Percentiles rank a stretch among this genome's conserved stretches.
These are phyloP conservation scores for Chesias legatella DNA, from an alignment of 2,888 invertebrate species.

Conservation along the genomic window DNA sequence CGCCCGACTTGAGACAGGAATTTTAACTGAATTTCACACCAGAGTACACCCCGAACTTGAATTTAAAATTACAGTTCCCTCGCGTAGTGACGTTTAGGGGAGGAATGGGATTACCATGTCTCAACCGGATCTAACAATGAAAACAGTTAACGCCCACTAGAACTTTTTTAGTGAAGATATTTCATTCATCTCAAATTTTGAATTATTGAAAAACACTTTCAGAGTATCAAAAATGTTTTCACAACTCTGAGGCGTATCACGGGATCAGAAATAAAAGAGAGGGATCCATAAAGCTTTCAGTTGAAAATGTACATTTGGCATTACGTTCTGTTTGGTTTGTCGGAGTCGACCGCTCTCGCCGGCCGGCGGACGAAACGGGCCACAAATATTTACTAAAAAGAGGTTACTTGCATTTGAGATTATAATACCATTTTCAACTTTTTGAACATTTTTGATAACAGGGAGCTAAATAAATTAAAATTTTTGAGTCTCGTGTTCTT, in stretches of 20 bases:
- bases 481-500: too few relatives aligned
- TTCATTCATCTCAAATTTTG: neutral
- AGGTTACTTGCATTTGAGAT: constrained; percentile 3
- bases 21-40: constrained; percentile 50
- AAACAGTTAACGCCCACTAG: neutral
- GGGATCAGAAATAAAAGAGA: constrained; percentile 26
- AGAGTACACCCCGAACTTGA: constrained; percentile 30
- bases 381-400: constrained; percentile 17
- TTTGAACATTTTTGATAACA: too few relatives aligned
- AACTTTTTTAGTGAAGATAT: too few relatives aligned
- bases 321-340: constrained; percentile 41
- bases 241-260: constrained; percentile 7
- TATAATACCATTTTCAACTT: too few relatives aligned
- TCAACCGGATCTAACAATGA: constrained; percentile 1
- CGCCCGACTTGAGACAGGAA: constrained; percentile 39
- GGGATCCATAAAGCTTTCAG: constrained; percentile 29
- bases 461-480: too few relatives aligned
- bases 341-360: constrained; percentile 22
- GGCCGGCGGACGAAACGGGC: constrained; percentile 19
- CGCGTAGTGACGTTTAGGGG: constrained; percentile 2
- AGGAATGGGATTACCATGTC: constrained; percentile 5
- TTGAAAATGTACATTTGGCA: constrained; percentile 36
- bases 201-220: constrained; percentile 4
- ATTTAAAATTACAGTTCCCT: constrained; percentile 28
- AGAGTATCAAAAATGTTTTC: constrained; percentile 8